phyloP scores from a whole-genome alignment of 2,797 vertebrate species.

The Crypturellus tataupa region DNA sequence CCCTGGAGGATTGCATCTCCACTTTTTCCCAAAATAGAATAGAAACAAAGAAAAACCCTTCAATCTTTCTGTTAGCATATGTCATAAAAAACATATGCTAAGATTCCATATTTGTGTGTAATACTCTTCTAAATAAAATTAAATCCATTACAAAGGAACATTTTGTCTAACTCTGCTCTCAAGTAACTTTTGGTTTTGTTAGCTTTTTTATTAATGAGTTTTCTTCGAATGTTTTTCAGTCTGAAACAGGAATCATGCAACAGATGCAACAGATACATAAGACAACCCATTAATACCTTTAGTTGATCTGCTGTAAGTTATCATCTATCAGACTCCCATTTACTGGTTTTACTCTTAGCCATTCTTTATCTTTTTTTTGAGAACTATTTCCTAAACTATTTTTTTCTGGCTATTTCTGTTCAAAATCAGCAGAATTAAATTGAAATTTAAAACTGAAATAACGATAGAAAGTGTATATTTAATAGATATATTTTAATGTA shows the following conservation, averaged over 20 bases:
- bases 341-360: not conserved
- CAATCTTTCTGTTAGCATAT: not conserved
- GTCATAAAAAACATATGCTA: not conserved
- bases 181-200: not conserved
- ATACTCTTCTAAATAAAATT: not conserved
- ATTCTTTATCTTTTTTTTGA: not conserved
- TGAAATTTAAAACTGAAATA: not conserved
- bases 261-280: not conserved
- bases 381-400: not conserved
- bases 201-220: not conserved
- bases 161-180: not conserved
- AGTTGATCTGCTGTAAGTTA: not conserved
- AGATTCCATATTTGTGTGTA: not conserved
- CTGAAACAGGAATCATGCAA: not conserved
- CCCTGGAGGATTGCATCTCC: not conserved
- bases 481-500: not conserved
- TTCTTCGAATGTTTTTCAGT: not conserved
- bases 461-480: not conserved
- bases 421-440: not conserved
- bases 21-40: not conserved
- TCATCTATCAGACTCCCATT: not conserved
- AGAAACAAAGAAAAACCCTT: fast-evolving
- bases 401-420: not conserved
- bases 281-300: not conserved
- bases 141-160: not conserved